Conservation (phyloP, 1,140 invertebrate species). For the Rhynchophorus ferrugineus region DNA sequence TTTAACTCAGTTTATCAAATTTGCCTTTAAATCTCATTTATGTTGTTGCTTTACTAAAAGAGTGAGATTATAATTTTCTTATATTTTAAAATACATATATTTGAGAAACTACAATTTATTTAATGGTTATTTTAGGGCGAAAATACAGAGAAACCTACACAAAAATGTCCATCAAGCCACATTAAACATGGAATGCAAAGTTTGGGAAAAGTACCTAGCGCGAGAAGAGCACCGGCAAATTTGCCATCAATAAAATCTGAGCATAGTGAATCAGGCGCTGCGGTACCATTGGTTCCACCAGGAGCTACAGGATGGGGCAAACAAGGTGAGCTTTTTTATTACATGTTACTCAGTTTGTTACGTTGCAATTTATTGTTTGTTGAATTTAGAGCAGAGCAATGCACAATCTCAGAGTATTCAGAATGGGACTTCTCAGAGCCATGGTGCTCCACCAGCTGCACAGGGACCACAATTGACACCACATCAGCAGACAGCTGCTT, state of each 20-base stretch:
- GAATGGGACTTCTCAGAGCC: conserved; percentile 14
- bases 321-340: conserved; percentile 24
- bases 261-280: conserved; percentile 41
- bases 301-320: conserved; percentile 41
- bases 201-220: conserved; percentile 93
- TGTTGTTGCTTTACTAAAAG: no score
- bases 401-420: conserved; percentile 9
- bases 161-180: conserved; percentile 73
- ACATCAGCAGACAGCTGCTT: conserved; percentile 36
- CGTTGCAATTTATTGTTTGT: no score
- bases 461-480: conserved; percentile 27
- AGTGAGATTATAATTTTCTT: no score
- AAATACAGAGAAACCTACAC: conserved; percentile 75
- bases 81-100: no score
- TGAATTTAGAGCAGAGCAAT: conserved; percentile 16
- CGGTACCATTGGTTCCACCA: conserved; percentile 40
- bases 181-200: conserved; percentile 98
- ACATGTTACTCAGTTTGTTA: no score
- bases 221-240: conserved; percentile 91
- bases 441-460: conserved; percentile 5
- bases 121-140: conserved; percentile 64
- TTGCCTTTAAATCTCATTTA: no score
- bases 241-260: conserved; percentile 96
- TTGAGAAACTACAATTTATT: no score
- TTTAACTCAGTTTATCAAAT: no score